These are phyloP conservation scores for Pitangus sulphuratus DNA, from an alignment of 2,797 vertebrate species.

Conservation along the genomic window DNA sequence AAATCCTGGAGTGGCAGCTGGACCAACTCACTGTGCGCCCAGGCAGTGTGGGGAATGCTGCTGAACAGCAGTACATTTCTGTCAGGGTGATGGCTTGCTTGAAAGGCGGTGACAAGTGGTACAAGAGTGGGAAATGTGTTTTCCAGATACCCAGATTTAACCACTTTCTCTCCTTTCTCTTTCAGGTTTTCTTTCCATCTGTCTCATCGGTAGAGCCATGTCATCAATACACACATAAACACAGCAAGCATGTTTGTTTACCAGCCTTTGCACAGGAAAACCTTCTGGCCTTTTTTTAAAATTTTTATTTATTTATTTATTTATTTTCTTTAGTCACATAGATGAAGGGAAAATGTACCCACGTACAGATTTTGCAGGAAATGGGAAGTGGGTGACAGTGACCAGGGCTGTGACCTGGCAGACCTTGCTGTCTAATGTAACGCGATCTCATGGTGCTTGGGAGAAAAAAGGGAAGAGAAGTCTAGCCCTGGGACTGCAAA, in stretches of 20 bases:
- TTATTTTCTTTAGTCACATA: neutral
- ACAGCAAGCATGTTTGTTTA: neutral
- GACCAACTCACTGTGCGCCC: neutral
- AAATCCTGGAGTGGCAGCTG: slow-evolving; percentile 13
- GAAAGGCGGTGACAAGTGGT: slow-evolving; percentile 60
- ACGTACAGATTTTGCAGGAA: slow-evolving; percentile 41
- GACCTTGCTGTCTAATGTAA: slow-evolving; percentile 65
- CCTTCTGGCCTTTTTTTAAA: neutral
- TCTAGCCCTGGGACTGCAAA: slow-evolving; percentile 70
- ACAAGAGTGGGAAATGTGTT: slow-evolving; percentile 57
- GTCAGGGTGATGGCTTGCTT: slow-evolving; percentile 6
- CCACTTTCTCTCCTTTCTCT: neutral
- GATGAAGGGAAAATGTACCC: neutral
- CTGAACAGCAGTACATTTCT: neutral
- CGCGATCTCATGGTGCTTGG: neutral
- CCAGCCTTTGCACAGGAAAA: neutral
- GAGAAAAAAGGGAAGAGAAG: slow-evolving; percentile 50
- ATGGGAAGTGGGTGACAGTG: slow-evolving; percentile 62
- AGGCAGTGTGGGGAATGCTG: neutral
- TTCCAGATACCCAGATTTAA: slow-evolving; percentile 53
- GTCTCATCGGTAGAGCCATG: neutral
- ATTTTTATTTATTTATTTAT: neutral
- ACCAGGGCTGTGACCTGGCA: slow-evolving; percentile 58
- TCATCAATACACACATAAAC: neutral
- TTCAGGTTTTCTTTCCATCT: neutral